A percentile compares a stretch with the other conserved stretches of the same genome.
phyloP scores from a whole-genome alignment of 2,113 vertebrate species.

The Alectura lathami region DNA sequence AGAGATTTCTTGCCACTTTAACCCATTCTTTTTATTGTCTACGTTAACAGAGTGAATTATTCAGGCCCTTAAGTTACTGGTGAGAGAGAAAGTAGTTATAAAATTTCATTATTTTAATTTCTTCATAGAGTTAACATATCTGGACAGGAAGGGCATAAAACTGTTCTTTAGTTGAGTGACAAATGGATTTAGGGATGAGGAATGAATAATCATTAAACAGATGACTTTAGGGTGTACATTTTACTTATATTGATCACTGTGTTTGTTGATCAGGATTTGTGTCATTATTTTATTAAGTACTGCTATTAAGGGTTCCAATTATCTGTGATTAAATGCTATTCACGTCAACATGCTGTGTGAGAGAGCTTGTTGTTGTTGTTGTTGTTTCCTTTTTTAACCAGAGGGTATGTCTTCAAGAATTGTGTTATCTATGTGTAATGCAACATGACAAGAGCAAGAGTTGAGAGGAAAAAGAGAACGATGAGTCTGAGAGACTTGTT shows the following conservation, averaged over 20 bases:
- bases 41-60: background rate
- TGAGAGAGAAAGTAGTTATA: background rate
- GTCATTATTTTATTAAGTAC: conserved; percentile 17
- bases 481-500: conserved; percentile 9
- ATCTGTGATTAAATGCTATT: conserved; percentile 39
- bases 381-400: conserved; percentile 36
- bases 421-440: conserved; percentile 60
- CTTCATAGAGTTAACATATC: background rate
- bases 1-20: background rate
- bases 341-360: conserved; percentile 9
- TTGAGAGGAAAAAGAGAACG: conserved; percentile 30
- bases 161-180: background rate
- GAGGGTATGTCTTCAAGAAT: conserved; percentile 46
- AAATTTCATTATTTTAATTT: background rate
- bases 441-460: conserved; percentile 58
- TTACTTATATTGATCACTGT: background rate
- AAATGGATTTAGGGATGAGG: background rate
- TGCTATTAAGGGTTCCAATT: conserved; percentile 28
- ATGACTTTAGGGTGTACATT: background rate
- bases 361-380: conserved; percentile 22
- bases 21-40: background rate
- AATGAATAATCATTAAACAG: background rate
- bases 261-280: background rate
- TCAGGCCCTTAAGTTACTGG: background rate
- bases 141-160: background rate